These are phyloP conservation scores for Prosopocoilus inquinatus DNA, from an alignment of 2,888 invertebrate species.

Conservation along the genomic window DNA sequence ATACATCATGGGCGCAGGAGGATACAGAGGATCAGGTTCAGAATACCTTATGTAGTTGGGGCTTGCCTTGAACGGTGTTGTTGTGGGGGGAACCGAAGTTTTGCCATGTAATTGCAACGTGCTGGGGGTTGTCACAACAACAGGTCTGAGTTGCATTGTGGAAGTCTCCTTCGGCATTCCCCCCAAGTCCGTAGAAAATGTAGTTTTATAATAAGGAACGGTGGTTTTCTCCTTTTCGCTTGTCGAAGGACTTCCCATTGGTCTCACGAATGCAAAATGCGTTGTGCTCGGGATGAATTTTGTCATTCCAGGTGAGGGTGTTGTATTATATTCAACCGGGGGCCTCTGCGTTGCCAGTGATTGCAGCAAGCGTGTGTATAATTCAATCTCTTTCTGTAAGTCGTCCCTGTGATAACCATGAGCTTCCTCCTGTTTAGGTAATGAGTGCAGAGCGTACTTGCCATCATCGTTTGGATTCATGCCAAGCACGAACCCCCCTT, in stretches of 20 bases:
- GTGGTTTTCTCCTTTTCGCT: conserved; percentile 40
- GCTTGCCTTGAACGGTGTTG: conserved; percentile 11
- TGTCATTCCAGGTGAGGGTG: too few species aligned
- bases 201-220: conserved; percentile 20
- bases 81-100: conserved; percentile 36
- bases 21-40: conserved; percentile 54
- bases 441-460: not conserved
- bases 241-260: not conserved
- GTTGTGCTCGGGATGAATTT: conserved; percentile 48
- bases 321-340: conserved; percentile 38
- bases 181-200: not conserved
- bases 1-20: not conserved
- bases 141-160: conserved; percentile 9
- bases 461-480: not conserved
- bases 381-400: conserved; percentile 32
- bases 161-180: conserved; percentile 11
- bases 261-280: conserved; percentile 32
- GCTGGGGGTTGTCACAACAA: conserved; percentile 21
- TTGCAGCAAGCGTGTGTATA: conserved; percentile 39
- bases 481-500: too few species aligned
- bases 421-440: too few species aligned
- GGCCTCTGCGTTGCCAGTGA: conserved; percentile 32
- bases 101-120: conserved; percentile 40
- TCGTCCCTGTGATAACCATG: too few species aligned
- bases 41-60: conserved; percentile 42